These are phyloP conservation scores for Empidonax traillii DNA, from an alignment of 2,113 vertebrate genomes.

Conservation along the genomic window DNA sequence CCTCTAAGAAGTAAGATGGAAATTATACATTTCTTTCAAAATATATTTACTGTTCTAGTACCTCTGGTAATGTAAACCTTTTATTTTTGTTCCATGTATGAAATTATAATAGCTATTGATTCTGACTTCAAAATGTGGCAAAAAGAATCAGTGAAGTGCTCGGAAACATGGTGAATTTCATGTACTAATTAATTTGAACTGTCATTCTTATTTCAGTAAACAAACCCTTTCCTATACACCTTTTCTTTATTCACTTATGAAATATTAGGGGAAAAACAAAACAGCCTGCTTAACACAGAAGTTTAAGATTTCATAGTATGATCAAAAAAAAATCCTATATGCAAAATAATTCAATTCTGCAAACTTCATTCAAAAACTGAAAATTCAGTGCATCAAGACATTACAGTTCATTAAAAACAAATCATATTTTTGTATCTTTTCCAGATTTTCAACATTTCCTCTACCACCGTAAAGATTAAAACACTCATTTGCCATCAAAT, in stretches of 20 bases:
- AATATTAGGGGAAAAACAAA: background rate
- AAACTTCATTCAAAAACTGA: background rate
- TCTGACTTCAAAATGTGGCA: background rate
- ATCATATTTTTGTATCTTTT: background rate
- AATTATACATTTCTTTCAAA: background rate
- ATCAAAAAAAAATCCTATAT: background rate
- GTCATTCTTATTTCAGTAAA: background rate
- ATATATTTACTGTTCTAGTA: background rate
- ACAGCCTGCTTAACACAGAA: background rate
- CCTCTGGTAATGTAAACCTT: background rate
- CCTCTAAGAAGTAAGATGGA: background rate
- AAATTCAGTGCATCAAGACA: background rate
- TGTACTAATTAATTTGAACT: background rate
- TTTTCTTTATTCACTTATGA: background rate
- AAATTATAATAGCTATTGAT: conserved; percentile 26
- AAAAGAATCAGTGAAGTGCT: background rate
- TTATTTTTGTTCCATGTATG: background rate
- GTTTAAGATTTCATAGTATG: background rate
- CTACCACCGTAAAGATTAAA: background rate
- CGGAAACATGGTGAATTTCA: background rate
- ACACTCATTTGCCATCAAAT: background rate
- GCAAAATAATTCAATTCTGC: background rate
- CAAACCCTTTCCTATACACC: background rate
- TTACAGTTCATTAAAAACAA: background rate
- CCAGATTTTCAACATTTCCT: background rate